phyloP scores from a whole-genome alignment of 2,797 vertebrate genomes.

The Halcyon badia region DNA sequence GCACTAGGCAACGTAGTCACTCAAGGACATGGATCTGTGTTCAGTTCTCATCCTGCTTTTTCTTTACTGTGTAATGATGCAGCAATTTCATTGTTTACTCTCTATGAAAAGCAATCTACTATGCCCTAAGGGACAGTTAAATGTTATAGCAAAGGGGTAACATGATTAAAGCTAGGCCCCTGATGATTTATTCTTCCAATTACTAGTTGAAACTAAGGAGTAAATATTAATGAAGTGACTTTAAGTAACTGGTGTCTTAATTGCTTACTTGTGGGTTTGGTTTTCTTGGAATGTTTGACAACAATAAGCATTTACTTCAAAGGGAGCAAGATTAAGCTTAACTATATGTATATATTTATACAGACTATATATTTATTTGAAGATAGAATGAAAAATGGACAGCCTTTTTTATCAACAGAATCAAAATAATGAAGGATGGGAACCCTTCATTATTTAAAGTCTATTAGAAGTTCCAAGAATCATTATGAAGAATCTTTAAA shows the following conservation, averaged over 20 bases:
- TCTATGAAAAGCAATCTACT: background rate
- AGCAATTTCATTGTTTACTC: background rate
- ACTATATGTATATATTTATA: background rate
- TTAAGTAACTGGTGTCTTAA: background rate
- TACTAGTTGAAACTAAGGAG: background rate
- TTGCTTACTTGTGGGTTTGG: background rate
- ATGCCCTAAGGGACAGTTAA: background rate
- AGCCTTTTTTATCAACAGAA: slow-evolving; percentile 23
- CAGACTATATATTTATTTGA: background rate
- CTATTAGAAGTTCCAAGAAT: slow-evolving; percentile 45
- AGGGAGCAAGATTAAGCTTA: background rate
- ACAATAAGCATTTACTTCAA: background rate
- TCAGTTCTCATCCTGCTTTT: background rate
- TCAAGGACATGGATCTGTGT: background rate
- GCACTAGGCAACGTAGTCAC: background rate
- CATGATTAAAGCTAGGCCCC: background rate
- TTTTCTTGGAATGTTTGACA: background rate
- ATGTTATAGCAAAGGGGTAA: background rate
- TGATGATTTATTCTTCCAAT: background rate
- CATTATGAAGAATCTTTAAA: slow-evolving; percentile 9
- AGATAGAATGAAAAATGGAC: background rate
- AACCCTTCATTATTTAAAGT: slow-evolving; percentile 59
- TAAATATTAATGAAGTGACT: background rate
- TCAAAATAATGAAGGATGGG: slow-evolving; percentile 69
- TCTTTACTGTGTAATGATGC: background rate